Evolutionary conservation across 2,113 vertebrate genomes (phyloP), one percentile per base, ranked within the genome.

Genomic region (Apus apus): DNA sequence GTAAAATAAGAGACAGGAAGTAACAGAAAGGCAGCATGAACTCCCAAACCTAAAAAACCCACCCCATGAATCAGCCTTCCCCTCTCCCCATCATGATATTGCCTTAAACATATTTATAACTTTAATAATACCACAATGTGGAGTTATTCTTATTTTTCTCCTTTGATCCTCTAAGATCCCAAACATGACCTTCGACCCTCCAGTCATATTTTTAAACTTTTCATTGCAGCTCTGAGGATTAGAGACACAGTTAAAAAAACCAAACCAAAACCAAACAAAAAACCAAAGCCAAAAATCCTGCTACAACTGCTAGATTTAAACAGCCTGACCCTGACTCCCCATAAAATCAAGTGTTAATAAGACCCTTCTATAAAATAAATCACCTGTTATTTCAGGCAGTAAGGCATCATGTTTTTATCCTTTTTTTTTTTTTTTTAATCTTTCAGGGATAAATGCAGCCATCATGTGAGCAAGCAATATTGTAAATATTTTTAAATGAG

Each of bases 171-270:
- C 30, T 62, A 43, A 84, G 64, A 84, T 84, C 36, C 71, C 58
- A 61, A 68, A 65, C 45, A 68, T 6, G 30, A 85, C 71, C 64
- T 86, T 66, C 70, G 48, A 56, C 56, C 36, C 48, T 87, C 29
- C n/a, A 95, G 66, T 50, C 54, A 66, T 91, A 88, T 77, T 95
- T 94, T 93, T 72, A 91, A 84, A 86, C 38, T 78, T 81, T 89
- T 75, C 29, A 65, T 66, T 78, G 60, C 51, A 84, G 61, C 91
- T 64, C 76, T 84, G 76, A 92, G 88, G 51, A 80, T 83, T 74
- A 94, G 62, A 84, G 83, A 74, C 56, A 83, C 11, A 7, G n/a
- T 38, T 2, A 8, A 72, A 86, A 78, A 74, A 83, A 25, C 25
- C 22, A 51, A 51, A 51, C 50, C 2, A 12, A 10, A 21, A 23